Evolutionary conservation across 2,888 invertebrate genomes (phyloP), one percentile per base, ranked within the genome.

Genomic region (Cataglyphis cursor): DNA sequence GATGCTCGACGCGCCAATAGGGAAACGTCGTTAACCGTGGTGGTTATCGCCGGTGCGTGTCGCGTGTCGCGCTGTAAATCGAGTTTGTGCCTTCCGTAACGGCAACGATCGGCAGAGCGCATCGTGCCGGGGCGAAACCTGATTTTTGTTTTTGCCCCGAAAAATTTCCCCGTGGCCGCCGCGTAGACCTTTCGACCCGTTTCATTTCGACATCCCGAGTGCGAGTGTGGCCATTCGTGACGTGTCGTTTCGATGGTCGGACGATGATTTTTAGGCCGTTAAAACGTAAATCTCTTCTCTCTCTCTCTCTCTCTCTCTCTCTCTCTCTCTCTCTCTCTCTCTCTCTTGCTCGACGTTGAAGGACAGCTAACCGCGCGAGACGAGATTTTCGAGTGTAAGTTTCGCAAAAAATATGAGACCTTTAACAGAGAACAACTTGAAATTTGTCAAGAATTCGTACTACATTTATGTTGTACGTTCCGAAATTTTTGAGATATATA

Each of bases 1-100:
- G 92, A 90, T 92, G 92, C 93, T 91, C 92, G 93, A 93, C 92
- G 92, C 93, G 92, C 90, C 93, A 93, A 93, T 92, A 92, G 91
- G 91, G 92, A 92, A 94, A 94, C 92, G 93, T 93, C 93, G 93
- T 94, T 94, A 94, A 92, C 93, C 92, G 89, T 92, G 92, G 90
- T 89, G 92, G 93, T 93, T 93, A 93, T 93, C 92, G 93, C 84
- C 90, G 88, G 89, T 93, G 93, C 93, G 93, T 93, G 93, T 93
- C 93, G 92, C 91, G 92, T 90, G 91, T 91, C 91, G 89, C 91
- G 91, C 87, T 93, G 92, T 92, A 93, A 94, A 94, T 94, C 91
- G 93, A 94, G 92, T 93, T 93, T 92, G 90, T 92, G 89, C 92
- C 91, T 92, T 92, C 92, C 89, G 89, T 85, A 87, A 81, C 84